Conservation (phyloP, 1,140 invertebrate species). For the Bombus picipes region DNA sequence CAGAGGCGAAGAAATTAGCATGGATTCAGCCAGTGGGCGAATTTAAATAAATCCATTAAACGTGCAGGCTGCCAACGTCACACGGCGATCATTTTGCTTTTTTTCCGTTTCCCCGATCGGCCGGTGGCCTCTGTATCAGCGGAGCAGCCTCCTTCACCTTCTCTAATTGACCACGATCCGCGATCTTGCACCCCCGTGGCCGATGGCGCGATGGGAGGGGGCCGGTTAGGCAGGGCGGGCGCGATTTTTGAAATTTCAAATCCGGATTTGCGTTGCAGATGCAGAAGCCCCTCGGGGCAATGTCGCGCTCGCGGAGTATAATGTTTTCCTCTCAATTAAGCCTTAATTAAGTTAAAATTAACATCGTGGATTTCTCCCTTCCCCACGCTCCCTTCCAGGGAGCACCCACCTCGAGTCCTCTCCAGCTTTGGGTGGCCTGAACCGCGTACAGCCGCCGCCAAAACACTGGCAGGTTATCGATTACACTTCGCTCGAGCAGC, state of each 20-base stretch:
- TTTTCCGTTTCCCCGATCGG: conserved; percentile 25
- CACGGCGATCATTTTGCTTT: neutral
- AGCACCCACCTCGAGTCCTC: conserved; percentile 77
- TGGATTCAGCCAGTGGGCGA: conserved; percentile 3
- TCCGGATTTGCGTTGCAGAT: conserved; percentile 83
- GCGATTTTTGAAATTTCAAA: conserved; percentile 79
- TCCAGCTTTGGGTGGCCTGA: conserved; percentile 81
- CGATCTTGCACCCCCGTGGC: conserved; percentile 68
- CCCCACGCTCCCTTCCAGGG: conserved; percentile 65
- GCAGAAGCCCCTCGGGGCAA: conserved; percentile 71
- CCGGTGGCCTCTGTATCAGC: conserved; percentile 42
- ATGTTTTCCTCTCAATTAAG: conserved; percentile 84
- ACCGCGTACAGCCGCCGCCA: conserved; percentile 75
- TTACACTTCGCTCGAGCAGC: neutral
- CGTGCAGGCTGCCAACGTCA: conserved; percentile 24
- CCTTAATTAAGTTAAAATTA: conserved; percentile 84
- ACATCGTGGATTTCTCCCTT: conserved; percentile 80
- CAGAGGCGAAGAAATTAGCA: neutral
- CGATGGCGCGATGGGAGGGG: conserved; percentile 6
- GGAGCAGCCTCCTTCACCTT: conserved; percentile 65
- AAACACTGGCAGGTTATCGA: conserved; percentile 60
- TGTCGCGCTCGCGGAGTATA: conserved; percentile 81
- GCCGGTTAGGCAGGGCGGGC: conserved; percentile 56
- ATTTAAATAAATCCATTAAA: conserved; percentile 50
- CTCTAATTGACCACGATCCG: conserved; percentile 82